Conservation (phyloP, 2,888 invertebrate genomes). For the Horisme vitalbata region DNA sequence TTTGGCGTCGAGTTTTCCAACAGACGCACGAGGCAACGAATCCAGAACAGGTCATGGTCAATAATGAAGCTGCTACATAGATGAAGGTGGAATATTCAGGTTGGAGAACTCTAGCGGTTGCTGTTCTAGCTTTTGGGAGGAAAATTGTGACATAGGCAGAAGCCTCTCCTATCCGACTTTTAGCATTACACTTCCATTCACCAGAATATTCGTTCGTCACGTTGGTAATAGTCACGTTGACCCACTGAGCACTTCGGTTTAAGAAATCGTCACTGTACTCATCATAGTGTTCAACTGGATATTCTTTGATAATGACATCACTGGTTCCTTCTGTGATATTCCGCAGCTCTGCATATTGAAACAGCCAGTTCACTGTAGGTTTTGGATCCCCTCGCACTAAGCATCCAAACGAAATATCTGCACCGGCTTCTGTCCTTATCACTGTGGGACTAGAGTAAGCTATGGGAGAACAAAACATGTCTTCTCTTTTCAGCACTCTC, state of each 20-base stretch:
- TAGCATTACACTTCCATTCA: slow-evolving; percentile 91
- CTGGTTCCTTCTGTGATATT: slow-evolving; percentile 60
- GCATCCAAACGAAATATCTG: slow-evolving; percentile 92
- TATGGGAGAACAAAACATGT: slow-evolving; percentile 92
- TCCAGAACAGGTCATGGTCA: slow-evolving; percentile 86
- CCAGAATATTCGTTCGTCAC: slow-evolving; percentile 92
- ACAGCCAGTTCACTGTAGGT: slow-evolving; percentile 90
- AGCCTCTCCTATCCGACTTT: slow-evolving; percentile 85
- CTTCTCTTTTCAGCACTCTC: slow-evolving; percentile 87
- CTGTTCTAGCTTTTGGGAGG: slow-evolving; percentile 84
- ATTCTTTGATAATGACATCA: slow-evolving; percentile 60
- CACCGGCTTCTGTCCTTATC: slow-evolving; percentile 89
- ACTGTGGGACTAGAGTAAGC: slow-evolving; percentile 83
- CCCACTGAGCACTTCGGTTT: slow-evolving; percentile 85
- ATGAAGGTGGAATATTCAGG: slow-evolving; percentile 88
- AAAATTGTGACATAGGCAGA: slow-evolving; percentile 83
- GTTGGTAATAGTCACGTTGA: slow-evolving; percentile 91
- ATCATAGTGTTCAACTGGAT: slow-evolving; percentile 56
- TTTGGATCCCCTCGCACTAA: slow-evolving; percentile 91
- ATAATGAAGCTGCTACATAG: slow-evolving; percentile 87
- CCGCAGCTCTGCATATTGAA: slow-evolving; percentile 82
- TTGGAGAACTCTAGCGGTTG: slow-evolving; percentile 89
- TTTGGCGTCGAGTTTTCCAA: slow-evolving; percentile 88
- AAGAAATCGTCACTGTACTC: slow-evolving; percentile 67
- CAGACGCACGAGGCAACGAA: slow-evolving; percentile 74